Base-by-base conservation (phyloP, 2,797 vertebrate genomes). In the Phrynocephalus vlangalii region DNA sequence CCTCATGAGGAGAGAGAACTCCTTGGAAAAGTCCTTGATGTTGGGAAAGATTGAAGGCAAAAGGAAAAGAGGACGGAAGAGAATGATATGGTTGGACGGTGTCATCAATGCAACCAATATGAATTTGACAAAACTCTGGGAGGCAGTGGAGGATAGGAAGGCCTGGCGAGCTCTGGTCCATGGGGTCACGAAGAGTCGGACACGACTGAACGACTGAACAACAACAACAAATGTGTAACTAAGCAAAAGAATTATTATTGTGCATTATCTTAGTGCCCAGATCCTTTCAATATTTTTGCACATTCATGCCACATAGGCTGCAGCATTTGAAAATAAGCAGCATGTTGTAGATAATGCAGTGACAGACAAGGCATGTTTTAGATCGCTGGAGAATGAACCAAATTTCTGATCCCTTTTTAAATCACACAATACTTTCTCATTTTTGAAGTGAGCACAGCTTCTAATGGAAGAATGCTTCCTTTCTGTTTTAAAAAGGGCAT, bases 401-500 rank as follows among this genome's bases (percentile, higher is more conserved):
- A 52, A 80, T 71, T 76, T 66, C 44, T 44, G 13, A 13, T 33
- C 18, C 1, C 33, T 73, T 76, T 82, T 9, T 30, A 52, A 20
- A 85, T 44, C 87, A 66, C 28, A 82, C 88, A 18, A 9, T 0
- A 38, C 13, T 89, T 90, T 56, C 90, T 10, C 84, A 16, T 88
- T 33, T 82, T 60, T 92, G 56, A 33, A 84, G 16, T 56, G 82
- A 63, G 6, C 71, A 33, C 20, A 8, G 24, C 16, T 38, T 70
- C 76, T 52, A 26, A 20, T 22, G 50, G 76, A 33, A 70, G 48
- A 70, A 16, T 2, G 6, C 16, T 50, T 87, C 28, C 33, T 0
- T 1, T 0, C 52, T 90, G 85, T 77, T 83, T 71, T 10, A 81
- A 8, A 0, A 0, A 16, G 18, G 22, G n/a, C 6, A 9, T 67